Evolutionary conservation across 2,113 vertebrate species (phyloP).

Genomic region (Passer montanus): DNA sequence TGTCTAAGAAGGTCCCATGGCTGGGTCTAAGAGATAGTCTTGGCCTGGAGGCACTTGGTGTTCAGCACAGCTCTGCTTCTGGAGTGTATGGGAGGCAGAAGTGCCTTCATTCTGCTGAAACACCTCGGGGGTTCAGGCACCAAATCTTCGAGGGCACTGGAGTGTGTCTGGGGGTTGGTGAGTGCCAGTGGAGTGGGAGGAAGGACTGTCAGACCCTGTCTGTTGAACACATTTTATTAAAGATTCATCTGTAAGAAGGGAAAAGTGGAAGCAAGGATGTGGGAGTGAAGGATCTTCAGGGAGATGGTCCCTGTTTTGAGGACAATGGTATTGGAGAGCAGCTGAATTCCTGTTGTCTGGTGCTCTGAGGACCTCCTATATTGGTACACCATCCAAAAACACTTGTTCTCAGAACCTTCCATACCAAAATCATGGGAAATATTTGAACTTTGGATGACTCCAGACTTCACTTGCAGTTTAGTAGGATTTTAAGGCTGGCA

Average conservation of each 20-base stretch:
- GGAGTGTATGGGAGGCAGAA: neutral
- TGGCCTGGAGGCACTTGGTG: neutral
- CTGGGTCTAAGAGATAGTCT: neutral
- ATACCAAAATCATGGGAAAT: neutral
- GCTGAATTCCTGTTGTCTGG: neutral
- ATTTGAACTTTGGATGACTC: slow-evolving; percentile 38
- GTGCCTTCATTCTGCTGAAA: neutral
- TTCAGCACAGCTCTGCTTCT: neutral
- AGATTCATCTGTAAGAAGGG: neutral
- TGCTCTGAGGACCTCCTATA: neutral
- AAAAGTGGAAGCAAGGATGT: neutral
- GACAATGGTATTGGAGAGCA: neutral
- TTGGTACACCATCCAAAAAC: neutral
- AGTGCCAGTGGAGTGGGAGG: accelerated
- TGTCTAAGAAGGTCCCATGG: neutral
- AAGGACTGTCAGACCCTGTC: neutral
- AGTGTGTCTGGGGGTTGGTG: neutral
- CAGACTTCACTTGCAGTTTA: neutral
- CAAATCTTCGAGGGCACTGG: neutral
- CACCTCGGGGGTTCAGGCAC: neutral
- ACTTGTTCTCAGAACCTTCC: neutral
- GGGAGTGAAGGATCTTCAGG: neutral
- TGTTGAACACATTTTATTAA: neutral
- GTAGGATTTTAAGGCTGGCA: neutral
- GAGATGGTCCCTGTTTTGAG: neutral